Evolutionary conservation across 2,888 invertebrate genomes (phyloP), one percentile per base, ranked within the genome.

Genomic region (Proisotoma minuta): DNA sequence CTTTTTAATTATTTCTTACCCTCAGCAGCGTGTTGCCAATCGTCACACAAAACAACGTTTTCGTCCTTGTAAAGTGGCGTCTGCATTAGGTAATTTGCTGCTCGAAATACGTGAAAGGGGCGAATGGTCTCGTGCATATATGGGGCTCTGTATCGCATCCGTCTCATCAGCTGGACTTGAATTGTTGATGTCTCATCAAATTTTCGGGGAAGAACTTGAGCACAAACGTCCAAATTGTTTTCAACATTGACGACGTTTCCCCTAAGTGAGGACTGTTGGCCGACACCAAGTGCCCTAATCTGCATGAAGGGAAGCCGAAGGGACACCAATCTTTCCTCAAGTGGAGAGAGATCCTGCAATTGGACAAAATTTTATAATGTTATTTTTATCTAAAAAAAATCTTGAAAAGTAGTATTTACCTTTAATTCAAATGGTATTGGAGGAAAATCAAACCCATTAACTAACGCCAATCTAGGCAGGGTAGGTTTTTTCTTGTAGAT

Each of bases 41-140:
- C 59, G 54, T 75, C 74, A n/a, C 74, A 66, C 63, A 77, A 70
- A 12, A 73, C 27, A n/a, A 69, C 50, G 40, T 51, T 60, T 24
- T 65, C 57, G 24, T 39, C 22, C 50, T 28, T 48, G 29, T 69
- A 68, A 2, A 66, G 57, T 20, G 43, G 54, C 5, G 59, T 62
- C 1, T 60, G 22, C 1, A 47, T 20, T 29, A 75, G 58, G 58
- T 68, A 73, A 34, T 66, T 60, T 4, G 62, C 52, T 15, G 65
- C 65, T 0, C 29, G 4, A n/a, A 39, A 54, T 20, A 66, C 62
- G 12, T 54, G 50, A 0, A 5, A 5, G 12, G 66, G 69, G 15
- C 66, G 51, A 2, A 69, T 52, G 10, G 53, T 59, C 47, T 66
- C 66, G 26, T 40, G 52, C 66, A 60, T 47, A 20, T 62, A 60